Evolutionary conservation across 2,888 invertebrate genomes (phyloP).

Genomic region (Leuctra nigra): DNA sequence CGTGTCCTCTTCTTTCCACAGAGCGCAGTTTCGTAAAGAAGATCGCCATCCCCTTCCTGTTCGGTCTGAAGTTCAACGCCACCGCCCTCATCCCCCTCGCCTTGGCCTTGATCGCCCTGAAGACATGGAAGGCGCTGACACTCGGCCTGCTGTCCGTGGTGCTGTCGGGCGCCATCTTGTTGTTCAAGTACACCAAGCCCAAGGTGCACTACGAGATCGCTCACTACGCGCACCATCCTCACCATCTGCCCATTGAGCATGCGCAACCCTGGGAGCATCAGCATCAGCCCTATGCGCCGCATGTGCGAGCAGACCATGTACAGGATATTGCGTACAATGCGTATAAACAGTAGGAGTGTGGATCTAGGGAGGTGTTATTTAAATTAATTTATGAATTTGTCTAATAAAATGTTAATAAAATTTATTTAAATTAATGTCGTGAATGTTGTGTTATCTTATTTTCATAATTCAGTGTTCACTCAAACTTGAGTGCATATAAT

Average conservation of each 20-base stretch:
- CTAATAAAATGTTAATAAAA: neutral
- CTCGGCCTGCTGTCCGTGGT: slow-evolving; percentile 77
- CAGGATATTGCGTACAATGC: slow-evolving; percentile 5
- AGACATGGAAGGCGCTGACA: slow-evolving; percentile 86
- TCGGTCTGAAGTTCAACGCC: slow-evolving; percentile 81
- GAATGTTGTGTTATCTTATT: neutral
- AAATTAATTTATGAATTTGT: slow-evolving; percentile 12
- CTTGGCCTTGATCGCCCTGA: slow-evolving; percentile 73
- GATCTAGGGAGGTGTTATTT: neutral
- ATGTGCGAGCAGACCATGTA: neutral
- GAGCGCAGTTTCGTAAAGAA: slow-evolving; percentile 79
- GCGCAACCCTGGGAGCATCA: neutral
- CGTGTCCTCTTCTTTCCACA: slow-evolving; percentile 38
- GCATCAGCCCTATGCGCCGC: neutral
- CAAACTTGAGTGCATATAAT: no score
- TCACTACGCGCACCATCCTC: slow-evolving; percentile 56
- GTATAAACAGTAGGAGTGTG: neutral
- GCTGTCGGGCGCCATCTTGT: slow-evolving; percentile 75
- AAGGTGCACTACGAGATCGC: slow-evolving; percentile 82
- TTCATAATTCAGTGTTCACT: no score
- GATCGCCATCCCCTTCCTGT: slow-evolving; percentile 74
- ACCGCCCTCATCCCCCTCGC: slow-evolving; percentile 76
- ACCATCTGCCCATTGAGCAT: slow-evolving; percentile 27
- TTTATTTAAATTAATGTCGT: neutral
- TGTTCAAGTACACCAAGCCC: slow-evolving; percentile 82